Percentiles rank a stretch among this genome's conserved stretches.
phyloP scores from a whole-genome alignment of 2,888 invertebrate species.

The Harpalus rubripes region DNA sequence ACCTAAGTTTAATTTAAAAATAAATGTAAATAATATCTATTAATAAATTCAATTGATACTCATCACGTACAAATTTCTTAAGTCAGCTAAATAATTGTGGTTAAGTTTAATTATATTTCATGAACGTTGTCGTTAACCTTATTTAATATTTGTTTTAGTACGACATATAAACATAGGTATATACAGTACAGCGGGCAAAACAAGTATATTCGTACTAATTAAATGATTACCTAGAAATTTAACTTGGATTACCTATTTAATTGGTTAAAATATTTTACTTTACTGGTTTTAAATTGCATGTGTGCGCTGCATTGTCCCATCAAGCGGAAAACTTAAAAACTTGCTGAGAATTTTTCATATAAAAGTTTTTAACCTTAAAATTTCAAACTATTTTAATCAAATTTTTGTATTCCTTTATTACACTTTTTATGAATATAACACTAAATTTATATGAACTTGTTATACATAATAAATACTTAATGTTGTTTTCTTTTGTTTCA shows the following conservation, averaged over 20 bases:
- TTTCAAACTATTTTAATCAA: constrained; percentile 40
- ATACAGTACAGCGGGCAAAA: no score
- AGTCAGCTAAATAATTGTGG: not conserved
- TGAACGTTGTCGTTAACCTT: no score
- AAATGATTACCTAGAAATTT: not conserved
- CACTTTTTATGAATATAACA: not conserved
- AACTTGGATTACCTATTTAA: constrained; percentile 5
- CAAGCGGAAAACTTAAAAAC: not conserved
- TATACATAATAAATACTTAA: constrained; percentile 16
- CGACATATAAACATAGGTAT: not conserved
- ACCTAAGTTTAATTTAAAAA: no score
- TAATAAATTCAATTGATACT: no score
- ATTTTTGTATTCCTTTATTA: constrained; percentile 17
- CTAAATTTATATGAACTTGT: not conserved
- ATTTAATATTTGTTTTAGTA: not conserved
- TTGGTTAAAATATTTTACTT: not conserved
- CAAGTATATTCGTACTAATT: not conserved
- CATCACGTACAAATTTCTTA: no score
- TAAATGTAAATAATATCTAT: no score
- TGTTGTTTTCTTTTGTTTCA: constrained; percentile 13
- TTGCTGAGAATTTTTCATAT: constrained; percentile 20
- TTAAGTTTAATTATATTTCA: not conserved
- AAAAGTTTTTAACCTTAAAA: constrained; percentile 11
- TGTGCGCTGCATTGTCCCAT: not conserved
- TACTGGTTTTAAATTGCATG: not conserved